Conservation (phyloP, 2,797 vertebrate species). For the Dipus sagitta region DNA sequence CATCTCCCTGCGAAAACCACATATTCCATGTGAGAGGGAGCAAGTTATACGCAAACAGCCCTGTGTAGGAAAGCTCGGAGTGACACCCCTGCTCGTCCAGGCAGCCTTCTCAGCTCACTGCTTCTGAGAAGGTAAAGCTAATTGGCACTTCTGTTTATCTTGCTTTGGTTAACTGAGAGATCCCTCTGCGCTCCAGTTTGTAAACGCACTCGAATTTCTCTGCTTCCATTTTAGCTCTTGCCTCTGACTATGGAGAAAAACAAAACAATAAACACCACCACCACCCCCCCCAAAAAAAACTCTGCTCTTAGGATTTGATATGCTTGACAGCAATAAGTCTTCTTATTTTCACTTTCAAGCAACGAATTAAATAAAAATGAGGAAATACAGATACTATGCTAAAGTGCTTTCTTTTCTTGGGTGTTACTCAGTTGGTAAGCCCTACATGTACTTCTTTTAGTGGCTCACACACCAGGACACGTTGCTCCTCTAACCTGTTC, state of each 20-base stretch:
- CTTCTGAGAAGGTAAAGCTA: constrained; percentile 26
- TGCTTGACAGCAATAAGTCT: not conserved
- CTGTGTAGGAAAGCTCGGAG: not conserved
- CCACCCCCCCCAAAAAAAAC: too few species aligned
- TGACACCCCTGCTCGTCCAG: not conserved
- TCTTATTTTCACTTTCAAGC: not conserved
- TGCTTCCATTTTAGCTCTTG: not conserved
- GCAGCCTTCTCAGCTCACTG: not conserved
- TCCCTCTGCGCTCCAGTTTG: constrained; percentile 12
- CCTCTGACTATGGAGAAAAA: not conserved
- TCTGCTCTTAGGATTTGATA: not conserved
- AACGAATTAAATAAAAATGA: not conserved
- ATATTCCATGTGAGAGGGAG: not conserved
- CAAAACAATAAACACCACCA: not conserved
- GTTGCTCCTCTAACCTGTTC: not conserved
- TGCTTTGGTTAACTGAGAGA: constrained; percentile 22
- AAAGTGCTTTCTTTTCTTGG: not conserved
- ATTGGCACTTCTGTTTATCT: constrained; percentile 57
- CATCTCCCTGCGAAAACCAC: constrained; percentile 19
- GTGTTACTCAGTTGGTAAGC: not conserved
- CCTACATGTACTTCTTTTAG: accelerated
- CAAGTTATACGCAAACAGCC: not conserved
- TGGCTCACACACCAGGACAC: not conserved
- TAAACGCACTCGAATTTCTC: constrained; percentile 37
- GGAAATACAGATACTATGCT: not conserved